phyloP scores from a whole-genome alignment of 2,113 vertebrate species.

The Martes martes region DNA sequence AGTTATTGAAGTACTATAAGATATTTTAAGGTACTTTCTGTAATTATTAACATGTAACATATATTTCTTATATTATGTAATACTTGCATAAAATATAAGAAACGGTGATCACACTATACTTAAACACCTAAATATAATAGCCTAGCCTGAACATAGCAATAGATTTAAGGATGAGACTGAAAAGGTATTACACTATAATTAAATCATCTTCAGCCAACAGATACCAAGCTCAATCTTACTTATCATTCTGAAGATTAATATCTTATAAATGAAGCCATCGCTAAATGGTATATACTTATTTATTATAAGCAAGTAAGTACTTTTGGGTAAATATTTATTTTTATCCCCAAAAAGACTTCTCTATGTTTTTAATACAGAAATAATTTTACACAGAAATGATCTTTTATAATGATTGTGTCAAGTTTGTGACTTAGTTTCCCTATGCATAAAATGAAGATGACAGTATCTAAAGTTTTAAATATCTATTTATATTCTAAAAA shows the following conservation, averaged over 20 bases:
- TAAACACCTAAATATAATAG: neutral
- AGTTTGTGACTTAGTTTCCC: neutral
- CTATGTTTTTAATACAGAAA: constrained; percentile 16
- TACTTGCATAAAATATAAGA: neutral
- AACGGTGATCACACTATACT: neutral
- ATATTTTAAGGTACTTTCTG: neutral
- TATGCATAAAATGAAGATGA: neutral
- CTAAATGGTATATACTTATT: neutral
- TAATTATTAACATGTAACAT: neutral
- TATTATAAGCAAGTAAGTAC: constrained; percentile 1
- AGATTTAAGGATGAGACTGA: neutral
- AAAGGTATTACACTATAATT: neutral
- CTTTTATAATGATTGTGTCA: neutral
- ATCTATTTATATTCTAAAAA: neutral
- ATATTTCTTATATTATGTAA: neutral
- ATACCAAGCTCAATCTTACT: neutral
- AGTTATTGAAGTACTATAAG: neutral
- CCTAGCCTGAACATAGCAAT: neutral
- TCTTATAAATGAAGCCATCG: constrained; percentile 7
- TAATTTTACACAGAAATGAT: neutral
- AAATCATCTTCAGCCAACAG: neutral
- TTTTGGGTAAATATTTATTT: constrained; percentile 13
- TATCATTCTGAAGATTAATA: neutral
- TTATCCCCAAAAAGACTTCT: neutral
- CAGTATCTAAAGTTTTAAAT: neutral